These are phyloP conservation scores for Sardinella longiceps DNA, from an alignment of 2,797 vertebrate species.

Conservation along the genomic window DNA sequence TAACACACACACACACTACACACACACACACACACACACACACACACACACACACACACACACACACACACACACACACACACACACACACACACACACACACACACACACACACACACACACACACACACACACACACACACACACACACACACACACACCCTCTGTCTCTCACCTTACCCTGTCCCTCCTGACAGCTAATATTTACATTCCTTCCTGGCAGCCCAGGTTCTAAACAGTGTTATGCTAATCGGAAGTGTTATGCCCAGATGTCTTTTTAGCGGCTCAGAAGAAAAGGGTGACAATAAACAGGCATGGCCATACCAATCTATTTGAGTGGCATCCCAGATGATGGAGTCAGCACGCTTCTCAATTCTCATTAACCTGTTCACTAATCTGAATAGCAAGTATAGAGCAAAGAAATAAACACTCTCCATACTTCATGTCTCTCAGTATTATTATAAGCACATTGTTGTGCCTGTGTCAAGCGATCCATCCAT, in stretches of 20 bases:
- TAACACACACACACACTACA: too few relatives aligned
- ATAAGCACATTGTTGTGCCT: background rate
- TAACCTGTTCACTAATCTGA: background rate
- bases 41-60: background rate
- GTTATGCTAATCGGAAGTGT: constrained; percentile 12
- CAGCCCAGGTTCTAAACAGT: background rate
- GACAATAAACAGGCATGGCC: background rate
- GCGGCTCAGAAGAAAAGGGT: background rate
- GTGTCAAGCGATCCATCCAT: background rate
- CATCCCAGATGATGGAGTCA: background rate
- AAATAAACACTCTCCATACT: background rate
- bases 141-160: too few relatives aligned
- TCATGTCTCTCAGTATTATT: background rate
- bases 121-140: background rate
- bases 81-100: background rate
- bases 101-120: background rate
- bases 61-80: background rate
- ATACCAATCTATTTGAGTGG: background rate
- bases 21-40: too few relatives aligned
- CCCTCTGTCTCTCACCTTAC: background rate
- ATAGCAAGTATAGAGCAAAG: background rate
- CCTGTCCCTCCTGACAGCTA: background rate
- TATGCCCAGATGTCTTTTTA: constrained; percentile 8
- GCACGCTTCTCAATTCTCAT: background rate
- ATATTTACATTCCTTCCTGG: constrained; percentile 3